Evolutionary conservation across 1,140 invertebrate genomes (phyloP).

Genomic region (Wasmannia auropunctata): DNA sequence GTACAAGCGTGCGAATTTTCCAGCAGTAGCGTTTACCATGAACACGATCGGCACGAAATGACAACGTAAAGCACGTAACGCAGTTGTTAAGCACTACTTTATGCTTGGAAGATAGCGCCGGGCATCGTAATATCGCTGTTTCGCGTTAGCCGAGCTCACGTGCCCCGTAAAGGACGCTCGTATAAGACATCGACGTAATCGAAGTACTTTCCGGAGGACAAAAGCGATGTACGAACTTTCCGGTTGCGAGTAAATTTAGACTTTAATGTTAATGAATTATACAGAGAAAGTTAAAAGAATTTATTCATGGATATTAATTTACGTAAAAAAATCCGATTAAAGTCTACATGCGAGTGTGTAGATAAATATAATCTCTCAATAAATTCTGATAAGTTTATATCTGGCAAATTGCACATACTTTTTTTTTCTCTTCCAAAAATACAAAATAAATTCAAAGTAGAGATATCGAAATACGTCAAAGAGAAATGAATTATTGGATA

Average conservation of each 20-base stretch:
- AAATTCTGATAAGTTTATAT: background rate
- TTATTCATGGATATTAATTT: background rate
- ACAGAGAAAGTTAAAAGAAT: background rate
- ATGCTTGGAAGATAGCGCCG: constrained; percentile 30
- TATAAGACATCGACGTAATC: constrained; percentile 28
- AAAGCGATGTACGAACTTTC: background rate
- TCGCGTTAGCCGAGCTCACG: constrained; percentile 43
- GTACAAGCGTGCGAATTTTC: background rate
- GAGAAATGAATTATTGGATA: background rate
- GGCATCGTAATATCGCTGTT: constrained; percentile 45
- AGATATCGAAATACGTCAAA: background rate
- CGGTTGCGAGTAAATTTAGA: background rate
- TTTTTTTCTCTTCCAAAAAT: background rate
- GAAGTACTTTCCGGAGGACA: constrained; percentile 9
- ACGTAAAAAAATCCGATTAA: background rate
- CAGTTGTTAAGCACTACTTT: constrained; percentile 56
- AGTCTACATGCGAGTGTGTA: background rate
- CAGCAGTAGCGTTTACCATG: background rate
- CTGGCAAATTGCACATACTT: background rate
- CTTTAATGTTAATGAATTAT: constrained; percentile 18
- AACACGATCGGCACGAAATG: constrained; percentile 49
- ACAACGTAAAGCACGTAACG: constrained; percentile 39
- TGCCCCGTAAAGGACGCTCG: constrained; percentile 32
- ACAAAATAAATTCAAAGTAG: background rate
- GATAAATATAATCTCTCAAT: background rate